A percentile compares a stretch with the other conserved stretches of the same genome.
Conservation (phyloP, 1,140 invertebrate genomes). For the Scaptomyza montana region DNA sequence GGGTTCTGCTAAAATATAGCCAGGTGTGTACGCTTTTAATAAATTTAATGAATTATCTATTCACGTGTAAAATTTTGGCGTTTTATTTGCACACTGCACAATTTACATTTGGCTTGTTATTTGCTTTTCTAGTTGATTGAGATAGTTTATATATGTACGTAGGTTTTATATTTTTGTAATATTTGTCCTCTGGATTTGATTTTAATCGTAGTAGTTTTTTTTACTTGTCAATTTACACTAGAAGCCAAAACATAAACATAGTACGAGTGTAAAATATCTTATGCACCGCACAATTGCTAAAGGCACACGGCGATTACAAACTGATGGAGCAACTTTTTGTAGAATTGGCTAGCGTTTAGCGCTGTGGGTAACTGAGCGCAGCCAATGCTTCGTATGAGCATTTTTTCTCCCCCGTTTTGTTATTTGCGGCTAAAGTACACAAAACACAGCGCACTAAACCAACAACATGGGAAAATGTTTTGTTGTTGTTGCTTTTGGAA, state of each 20-base stretch:
- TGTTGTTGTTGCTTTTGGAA: slow-evolving; percentile 39
- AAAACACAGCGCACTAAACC: slow-evolving; percentile 40
- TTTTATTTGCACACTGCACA: too few species aligned
- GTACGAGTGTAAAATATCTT: slow-evolving; percentile 44
- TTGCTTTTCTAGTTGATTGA: neutral
- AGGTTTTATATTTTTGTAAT: neutral
- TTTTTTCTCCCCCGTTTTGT: slow-evolving; percentile 26
- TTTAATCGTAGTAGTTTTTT: neutral
- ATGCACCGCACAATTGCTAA: slow-evolving; percentile 61
- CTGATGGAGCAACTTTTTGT: slow-evolving; percentile 50
- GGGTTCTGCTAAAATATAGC: neutral
- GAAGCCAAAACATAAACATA: too few species aligned
- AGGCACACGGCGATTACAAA: slow-evolving; percentile 69
- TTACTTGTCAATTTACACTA: too few species aligned
- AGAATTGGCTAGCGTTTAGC: slow-evolving; percentile 35
- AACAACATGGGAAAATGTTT: slow-evolving; percentile 57
- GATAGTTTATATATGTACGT: too few species aligned
- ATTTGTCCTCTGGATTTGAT: neutral
- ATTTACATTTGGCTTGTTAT: neutral
- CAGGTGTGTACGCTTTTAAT: neutral
- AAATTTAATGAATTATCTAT: too few species aligned
- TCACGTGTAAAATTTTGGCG: too few species aligned
- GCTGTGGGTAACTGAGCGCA: slow-evolving; percentile 19
- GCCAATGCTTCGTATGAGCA: slow-evolving; percentile 68
- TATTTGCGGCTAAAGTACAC: slow-evolving; percentile 74